phyloP scores from a whole-genome alignment of 1,140 invertebrate genomes.

The Drosophila willistoni region DNA sequence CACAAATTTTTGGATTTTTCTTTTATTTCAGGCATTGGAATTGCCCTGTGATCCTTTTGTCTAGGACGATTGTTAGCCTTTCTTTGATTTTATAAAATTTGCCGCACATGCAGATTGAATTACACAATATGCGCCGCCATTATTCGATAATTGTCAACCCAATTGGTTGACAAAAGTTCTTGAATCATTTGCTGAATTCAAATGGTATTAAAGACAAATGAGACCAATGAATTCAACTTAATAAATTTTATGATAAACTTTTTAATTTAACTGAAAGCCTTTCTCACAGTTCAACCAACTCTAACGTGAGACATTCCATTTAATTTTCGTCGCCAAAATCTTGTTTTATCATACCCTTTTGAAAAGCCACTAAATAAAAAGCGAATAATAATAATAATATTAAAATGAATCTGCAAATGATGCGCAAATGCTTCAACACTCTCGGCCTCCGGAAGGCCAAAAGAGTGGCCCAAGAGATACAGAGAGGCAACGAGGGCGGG shows the following conservation, averaged over 20 bases:
- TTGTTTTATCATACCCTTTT: conserved; percentile 48
- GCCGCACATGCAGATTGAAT: conserved; percentile 76
- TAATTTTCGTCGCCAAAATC: conserved; percentile 39
- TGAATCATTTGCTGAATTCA: not conserved
- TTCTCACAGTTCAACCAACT: conserved; percentile 17
- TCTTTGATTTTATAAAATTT: conserved; percentile 51
- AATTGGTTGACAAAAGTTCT: conserved; percentile 5
- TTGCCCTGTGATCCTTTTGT: conserved; percentile 38
- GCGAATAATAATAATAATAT: conserved; percentile 65
- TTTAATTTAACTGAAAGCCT: not conserved
- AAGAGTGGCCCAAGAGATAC: not conserved
- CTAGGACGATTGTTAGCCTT: conserved; percentile 35
- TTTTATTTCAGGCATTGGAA: conserved; percentile 52
- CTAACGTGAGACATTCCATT: conserved; percentile 52
- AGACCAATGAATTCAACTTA: not conserved
- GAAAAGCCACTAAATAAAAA: conserved; percentile 30
- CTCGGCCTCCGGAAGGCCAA: conserved; percentile 24
- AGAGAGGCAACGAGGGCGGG: not conserved
- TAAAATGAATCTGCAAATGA: conserved; percentile 80
- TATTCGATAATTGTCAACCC: conserved; percentile 58
- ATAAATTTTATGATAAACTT: not conserved
- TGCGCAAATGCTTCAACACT: conserved; percentile 79
- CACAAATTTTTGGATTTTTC: conserved; percentile 23
- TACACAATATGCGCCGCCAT: conserved; percentile 66
- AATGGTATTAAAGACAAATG: not conserved